Evolutionary conservation across 30 jellyfish, hydroid and myxozoan species (phyloP).

Genomic region (Turritopsis dohrnii): DNA sequence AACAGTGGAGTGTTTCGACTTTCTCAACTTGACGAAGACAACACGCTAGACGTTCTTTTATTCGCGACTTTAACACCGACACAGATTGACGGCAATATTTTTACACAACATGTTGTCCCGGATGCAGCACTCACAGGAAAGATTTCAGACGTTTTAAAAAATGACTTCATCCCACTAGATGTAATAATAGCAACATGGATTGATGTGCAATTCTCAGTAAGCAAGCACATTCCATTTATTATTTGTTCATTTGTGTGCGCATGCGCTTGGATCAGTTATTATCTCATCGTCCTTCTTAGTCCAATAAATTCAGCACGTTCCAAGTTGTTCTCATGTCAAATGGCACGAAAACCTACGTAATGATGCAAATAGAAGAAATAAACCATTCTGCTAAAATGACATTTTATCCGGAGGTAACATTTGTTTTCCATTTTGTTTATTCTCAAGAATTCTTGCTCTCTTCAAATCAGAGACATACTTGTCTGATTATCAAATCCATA

Average conservation of each 20-base stretch:
- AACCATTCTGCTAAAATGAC: neutral
- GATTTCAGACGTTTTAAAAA: neutral
- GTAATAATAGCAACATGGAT: neutral
- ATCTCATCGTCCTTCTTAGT: neutral
- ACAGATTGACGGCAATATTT: neutral
- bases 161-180: neutral
- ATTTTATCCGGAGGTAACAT: constrained; percentile 26
- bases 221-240: neutral
- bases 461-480: too few species aligned
- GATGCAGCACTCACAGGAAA: neutral
- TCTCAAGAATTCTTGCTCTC: neutral
- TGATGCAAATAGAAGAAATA: neutral
- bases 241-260: neutral
- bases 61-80: constrained; percentile 4
- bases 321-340: constrained; percentile 18
- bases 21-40: constrained; percentile 7
- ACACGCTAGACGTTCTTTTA: constrained; percentile 19
- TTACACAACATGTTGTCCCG: neutral
- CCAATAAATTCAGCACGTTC: constrained; percentile 7
- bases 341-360: constrained; percentile 15
- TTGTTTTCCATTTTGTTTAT: neutral
- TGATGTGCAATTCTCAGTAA: constrained; percentile 5
- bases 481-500: too few species aligned
- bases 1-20: constrained; percentile 27
- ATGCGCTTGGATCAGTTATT: neutral